Percentiles rank a stretch among this genome's conserved stretches.
phyloP scores from a whole-genome alignment of 2,797 vertebrate species.

The Enteromius thamalakanensis region DNA sequence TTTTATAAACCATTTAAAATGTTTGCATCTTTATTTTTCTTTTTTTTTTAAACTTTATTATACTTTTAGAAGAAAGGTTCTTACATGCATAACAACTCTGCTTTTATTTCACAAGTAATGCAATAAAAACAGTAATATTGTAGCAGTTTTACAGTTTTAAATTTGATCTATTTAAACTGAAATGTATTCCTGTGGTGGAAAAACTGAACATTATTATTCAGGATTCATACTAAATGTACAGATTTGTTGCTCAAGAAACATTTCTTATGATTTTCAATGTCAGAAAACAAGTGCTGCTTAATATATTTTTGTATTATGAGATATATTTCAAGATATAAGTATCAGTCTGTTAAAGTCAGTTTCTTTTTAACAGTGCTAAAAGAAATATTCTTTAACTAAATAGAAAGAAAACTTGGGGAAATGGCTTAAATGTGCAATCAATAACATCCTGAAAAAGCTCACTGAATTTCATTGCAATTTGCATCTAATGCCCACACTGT shows the following conservation, averaged over 20 bases:
- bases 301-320: neutral
- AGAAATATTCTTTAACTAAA: neutral
- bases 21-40: neutral
- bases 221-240: neutral
- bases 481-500: neutral
- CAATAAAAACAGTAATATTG: neutral
- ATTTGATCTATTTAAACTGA: neutral
- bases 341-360: neutral
- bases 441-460: neutral
- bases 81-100: neutral
- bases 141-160: neutral
- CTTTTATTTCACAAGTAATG: neutral
- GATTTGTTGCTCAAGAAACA: neutral
- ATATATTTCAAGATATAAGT: too few species aligned
- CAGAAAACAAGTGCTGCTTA: neutral
- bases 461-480: neutral
- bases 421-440: neutral
- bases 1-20: neutral
- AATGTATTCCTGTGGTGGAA: neutral
- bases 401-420: neutral
- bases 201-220: neutral
- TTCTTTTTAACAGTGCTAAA: neutral
- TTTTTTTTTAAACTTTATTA: neutral
- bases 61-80: neutral
- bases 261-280: neutral